phyloP scores from a whole-genome alignment of 2,113 vertebrate genomes.

The Hippopotamus amphibius region DNA sequence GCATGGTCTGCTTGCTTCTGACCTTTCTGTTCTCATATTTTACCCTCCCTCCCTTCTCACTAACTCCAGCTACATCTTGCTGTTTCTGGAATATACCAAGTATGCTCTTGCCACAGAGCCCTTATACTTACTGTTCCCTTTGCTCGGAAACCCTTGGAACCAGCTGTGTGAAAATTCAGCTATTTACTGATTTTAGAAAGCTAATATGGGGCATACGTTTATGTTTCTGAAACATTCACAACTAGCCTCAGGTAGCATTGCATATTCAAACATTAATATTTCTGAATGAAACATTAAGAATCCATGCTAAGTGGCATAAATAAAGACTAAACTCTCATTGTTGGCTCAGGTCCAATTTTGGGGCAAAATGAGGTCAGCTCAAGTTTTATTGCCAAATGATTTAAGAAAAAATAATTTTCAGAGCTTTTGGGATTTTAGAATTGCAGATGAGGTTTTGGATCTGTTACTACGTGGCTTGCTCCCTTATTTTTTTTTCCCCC shows the following conservation, averaged over 20 bases:
- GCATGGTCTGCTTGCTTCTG: background rate
- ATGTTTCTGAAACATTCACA: background rate
- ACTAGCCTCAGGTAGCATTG: background rate
- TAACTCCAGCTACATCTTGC: background rate
- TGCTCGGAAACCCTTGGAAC: background rate
- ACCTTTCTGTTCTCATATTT: background rate
- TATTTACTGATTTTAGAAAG: slow-evolving; percentile 28
- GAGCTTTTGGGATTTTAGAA: slow-evolving; percentile 9
- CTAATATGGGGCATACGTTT: background rate
- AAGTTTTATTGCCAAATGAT: slow-evolving; percentile 39
- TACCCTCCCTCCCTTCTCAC: background rate
- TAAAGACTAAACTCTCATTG: slow-evolving; percentile 17
- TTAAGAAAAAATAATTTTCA: slow-evolving; percentile 49
- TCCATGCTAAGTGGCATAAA: background rate
- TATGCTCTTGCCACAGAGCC: background rate
- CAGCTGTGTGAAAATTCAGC: slow-evolving; percentile 34
- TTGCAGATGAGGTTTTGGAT: background rate
- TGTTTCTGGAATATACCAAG: background rate
- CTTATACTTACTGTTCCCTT: background rate
- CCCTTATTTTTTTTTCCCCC: background rate
- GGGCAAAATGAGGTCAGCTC: slow-evolving; percentile 16
- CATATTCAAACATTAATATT: slow-evolving; percentile 50
- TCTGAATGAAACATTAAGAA: slow-evolving; percentile 15
- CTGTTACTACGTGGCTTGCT: background rate
- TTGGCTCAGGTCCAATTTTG: background rate